Base-by-base conservation (phyloP, 2,113 vertebrate species). In the Apteryx owenii region DNA sequence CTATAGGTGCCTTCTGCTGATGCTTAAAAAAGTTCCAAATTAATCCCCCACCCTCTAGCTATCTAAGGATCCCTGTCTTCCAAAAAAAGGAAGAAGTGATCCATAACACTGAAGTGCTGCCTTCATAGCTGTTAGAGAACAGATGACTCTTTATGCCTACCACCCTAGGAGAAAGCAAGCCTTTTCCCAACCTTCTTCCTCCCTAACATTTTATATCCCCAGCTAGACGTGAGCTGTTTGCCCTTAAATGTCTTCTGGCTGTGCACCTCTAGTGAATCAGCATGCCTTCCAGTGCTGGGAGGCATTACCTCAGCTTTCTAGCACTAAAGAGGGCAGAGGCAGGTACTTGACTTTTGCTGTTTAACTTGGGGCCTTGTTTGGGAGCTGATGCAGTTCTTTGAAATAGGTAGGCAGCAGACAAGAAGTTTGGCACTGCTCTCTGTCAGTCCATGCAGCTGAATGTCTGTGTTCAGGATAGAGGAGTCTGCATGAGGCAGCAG, bases 141-240 rank as follows among this genome's bases (percentile, higher is more conserved):
- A 33, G 44, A 42, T 75, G 56, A 42, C 10, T 36, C 7, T 4
- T 53, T 26, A 51, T 4, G 3, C 68, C 60, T 9, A 22, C 26
- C 8, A 36, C 11, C 40, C 23, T 13, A 51, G 21, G 11, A 17
- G 20, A 54, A 25, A 17, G 44, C 14, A 36, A 36, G 25, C 22
- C 53, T 75, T 50, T 28, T 65, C 29, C 36, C 62, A 70, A 2
- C 10, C 29, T 40, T 40, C 36, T 20, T 64, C 20, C 65, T 19
- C 21, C 3, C 1, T 31, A 6, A 6, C 1, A 4, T 28, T 17
- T 1, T 0, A 6, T 40, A 31, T 15, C 20, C 29, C 33, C 53
- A 31, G 40, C 54, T 33, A 12, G 3, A 15, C 9, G 8, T 29
- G 23, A 78, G 60, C 44, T 22, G 9, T 38, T 50, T 44, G 12